These are phyloP conservation scores for Orchesellides sinensis DNA, from an alignment of 2,888 invertebrate species.

Conservation along the genomic window DNA sequence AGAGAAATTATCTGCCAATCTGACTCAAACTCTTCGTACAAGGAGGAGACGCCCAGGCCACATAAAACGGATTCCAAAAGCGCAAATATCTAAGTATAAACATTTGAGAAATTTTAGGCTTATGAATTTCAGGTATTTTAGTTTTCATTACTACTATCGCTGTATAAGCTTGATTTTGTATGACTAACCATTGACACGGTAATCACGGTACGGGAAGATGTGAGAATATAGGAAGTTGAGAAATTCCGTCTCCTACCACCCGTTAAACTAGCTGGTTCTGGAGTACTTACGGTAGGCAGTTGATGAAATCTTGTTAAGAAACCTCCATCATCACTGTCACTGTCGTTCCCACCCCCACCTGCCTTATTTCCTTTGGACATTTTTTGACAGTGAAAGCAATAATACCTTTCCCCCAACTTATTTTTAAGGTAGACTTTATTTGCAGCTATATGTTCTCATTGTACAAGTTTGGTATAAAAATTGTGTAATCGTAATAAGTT, in stretches of 20 bases:
- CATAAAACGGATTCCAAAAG: conserved; percentile 41
- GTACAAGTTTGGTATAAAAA: no score
- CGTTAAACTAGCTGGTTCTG: conserved; percentile 33
- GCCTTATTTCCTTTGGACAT: conserved; percentile 43
- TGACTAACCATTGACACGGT: conserved; percentile 56
- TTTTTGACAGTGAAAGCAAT: background rate
- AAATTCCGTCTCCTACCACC: conserved; percentile 24
- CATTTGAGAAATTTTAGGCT: background rate
- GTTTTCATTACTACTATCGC: background rate
- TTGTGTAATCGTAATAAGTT: no score
- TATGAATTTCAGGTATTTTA: background rate
- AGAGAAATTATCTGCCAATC: conserved; percentile 18
- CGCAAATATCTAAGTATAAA: conserved; percentile 39
- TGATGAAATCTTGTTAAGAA: conserved; percentile 52
- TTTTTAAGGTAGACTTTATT: background rate
- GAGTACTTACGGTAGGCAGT: conserved; percentile 35
- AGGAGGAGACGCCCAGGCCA: conserved; percentile 16
- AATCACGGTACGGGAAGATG: conserved; percentile 48
- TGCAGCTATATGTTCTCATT: no score
- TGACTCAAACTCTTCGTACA: conserved; percentile 32
- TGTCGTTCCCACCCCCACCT: conserved; percentile 30
- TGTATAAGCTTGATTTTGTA: background rate
- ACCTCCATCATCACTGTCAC: conserved; percentile 56
- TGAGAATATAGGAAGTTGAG: conserved; percentile 49
- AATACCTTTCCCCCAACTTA: background rate